Evolutionary conservation across 1,140 invertebrate species (phyloP), one percentile per base, ranked within the genome.

Genomic region (Meteorus sp.): DNA sequence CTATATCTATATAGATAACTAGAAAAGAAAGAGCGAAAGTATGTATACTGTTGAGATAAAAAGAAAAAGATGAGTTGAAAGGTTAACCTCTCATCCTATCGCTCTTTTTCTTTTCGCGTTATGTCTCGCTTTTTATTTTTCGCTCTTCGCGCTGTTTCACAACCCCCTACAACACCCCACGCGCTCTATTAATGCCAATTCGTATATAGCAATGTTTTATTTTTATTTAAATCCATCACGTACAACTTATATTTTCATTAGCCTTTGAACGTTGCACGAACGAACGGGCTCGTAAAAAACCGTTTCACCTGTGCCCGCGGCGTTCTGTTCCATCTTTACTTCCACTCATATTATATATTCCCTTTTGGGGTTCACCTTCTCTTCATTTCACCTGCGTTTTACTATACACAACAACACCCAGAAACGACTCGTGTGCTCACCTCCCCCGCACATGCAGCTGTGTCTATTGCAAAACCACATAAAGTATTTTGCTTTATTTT

Each of bases 221-320:
- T 72, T 71, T 71, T 69, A 72, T 73, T 75, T 67, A 67, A 73
- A 75, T 76, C 71, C 72, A 76, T 77, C 72, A 69, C 71, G 69
- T 68, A 67, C 67, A 72, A 72, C 72, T 76, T 76, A 78, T 76
- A 76, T 78, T 78, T 78, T 76, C 73, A 76, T 76, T 74, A 76
- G 71, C 65, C 67, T 70, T 70, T 68, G 65, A 52, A 15, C 45
- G 17, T 62, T 59, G n/a, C n/a, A n/a, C n/a, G n/a, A n/a, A n/a
- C 59, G 66, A 61, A 31, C 55, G 65, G 60, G 66, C 66, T 75
- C 72, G 68, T 75, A 73, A 76, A 74, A 58, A 7, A 13, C 54
- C n/a, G 66, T 67, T 70, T 69, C 73, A 72, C 70, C 70, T 72
- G 66, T 68, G 67, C 68, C 69, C 63, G 55, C 56, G 69, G 67